Evolutionary conservation across 2,113 vertebrate genomes (phyloP), one percentile per base, ranked within the genome.

Genomic region (Pavo muticus): DNA sequence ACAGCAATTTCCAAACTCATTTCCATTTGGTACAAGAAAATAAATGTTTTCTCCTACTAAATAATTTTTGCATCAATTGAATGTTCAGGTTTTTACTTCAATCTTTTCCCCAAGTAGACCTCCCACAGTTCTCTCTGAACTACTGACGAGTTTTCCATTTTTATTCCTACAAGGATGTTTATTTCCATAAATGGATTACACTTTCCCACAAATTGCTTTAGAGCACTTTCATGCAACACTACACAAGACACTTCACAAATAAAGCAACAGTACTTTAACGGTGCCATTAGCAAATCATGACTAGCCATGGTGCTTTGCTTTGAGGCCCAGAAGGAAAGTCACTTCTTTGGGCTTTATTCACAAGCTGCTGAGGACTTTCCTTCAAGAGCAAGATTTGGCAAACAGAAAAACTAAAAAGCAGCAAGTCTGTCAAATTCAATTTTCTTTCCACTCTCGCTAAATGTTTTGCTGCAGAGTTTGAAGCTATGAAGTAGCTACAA

Each of bases 101-200:
- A 32, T 90, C 88, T 25, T 50, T 4, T 0, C 1, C 5, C 4
- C 18, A 57, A 20, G 42, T 3, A 79, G 84, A 73, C 23, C 65
- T 85, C 59, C 48, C 0, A 1, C 12, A 40, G 45, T 79, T 92
- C 54, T 48, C 56, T 23, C 67, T 90, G 67, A 79, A 86, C n/a
- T 77, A 69, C 14, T 75, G 52, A 64, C 37, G 44, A 92, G 37
- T 56, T 84, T 87, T 83, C 64, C 37, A 40, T 87, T 95, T 96
- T 87, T 69, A 24, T 80, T 57, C 40, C 63, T 72, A 79, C 35
- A 69, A 74, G 13, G 20, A 88, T 50, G 72, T 87, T 77, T 79
- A 69, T 85, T 96, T 94, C 74, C 60, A 60, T 85, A 57, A 82
- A 77, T 8, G 32, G 78, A 91, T 94, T 69, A 92, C 45, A 68